Conservation (phyloP, 92 coral and sea anemone species). For the Siderastrea radians region DNA sequence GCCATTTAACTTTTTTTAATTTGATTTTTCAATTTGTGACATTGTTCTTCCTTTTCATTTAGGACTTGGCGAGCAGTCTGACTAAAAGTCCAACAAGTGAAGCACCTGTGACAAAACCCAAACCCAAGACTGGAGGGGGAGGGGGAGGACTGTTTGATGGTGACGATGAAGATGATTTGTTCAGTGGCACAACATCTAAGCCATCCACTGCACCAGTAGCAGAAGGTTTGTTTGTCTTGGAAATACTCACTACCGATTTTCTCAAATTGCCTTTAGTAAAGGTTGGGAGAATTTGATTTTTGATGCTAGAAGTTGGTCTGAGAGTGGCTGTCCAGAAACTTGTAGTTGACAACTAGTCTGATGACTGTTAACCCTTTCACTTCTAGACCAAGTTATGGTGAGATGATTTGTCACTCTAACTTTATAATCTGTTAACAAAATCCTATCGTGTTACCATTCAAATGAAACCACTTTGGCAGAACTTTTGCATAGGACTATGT, state of each 20-base stretch:
- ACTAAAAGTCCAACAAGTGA: not conserved
- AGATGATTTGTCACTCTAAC: no score
- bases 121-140: constrained; percentile 31
- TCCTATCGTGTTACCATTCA: no score
- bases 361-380: no score
- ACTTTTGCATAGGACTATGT: no score
- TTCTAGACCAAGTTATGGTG: no score
- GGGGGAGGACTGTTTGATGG: constrained; percentile 84
- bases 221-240: not conserved
- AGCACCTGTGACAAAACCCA: constrained; percentile 38
- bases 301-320: no score
- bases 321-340: no score
- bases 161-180: constrained; percentile 95
- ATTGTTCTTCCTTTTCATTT: not conserved
- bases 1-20: not conserved
- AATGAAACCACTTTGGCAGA: no score
- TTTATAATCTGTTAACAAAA: no score
- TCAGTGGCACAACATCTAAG: constrained; percentile 40
- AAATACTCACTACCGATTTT: not conserved
- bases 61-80: constrained; percentile 14
- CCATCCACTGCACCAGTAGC: constrained; percentile 1
- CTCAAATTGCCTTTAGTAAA: not conserved
- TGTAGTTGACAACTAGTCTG: no score
- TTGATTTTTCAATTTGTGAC: not conserved
- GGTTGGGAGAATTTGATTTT: no score